Conservation (phyloP, 2,888 invertebrate species). For the Malthinus seriepunctatus region DNA sequence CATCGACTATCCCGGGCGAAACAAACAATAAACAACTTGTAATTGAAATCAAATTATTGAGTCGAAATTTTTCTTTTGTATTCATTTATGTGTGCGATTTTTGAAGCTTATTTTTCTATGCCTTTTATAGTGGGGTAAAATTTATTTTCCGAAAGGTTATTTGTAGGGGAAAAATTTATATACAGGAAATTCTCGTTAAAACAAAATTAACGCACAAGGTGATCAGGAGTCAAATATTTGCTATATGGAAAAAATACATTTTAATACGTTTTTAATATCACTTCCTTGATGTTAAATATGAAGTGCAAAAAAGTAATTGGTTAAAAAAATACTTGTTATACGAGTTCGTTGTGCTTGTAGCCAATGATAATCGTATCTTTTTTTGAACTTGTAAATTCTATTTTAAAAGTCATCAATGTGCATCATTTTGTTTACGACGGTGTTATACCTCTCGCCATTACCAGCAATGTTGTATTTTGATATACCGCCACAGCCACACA, state of each 20-base stretch:
- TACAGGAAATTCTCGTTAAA: too few species aligned
- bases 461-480: conserved; percentile 1
- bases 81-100: too few species aligned
- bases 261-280: too few species aligned
- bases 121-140: too few species aligned
- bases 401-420: not conserved
- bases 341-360: conserved; percentile 4
- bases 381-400: not conserved
- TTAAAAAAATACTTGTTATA: conserved; percentile 1
- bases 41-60: not conserved
- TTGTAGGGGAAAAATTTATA: too few species aligned
- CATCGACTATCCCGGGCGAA: not conserved
- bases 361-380: not conserved
- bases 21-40: not conserved
- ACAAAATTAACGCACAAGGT: too few species aligned
- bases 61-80: too few species aligned
- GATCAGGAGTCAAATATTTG: too few species aligned
- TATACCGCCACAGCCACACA: not conserved
- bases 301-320: conserved; percentile 3
- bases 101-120: too few species aligned
- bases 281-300: not conserved
- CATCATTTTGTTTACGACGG: not conserved
- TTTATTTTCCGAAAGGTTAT: too few species aligned
- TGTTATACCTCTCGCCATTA: not conserved
- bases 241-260: too few species aligned